Evolutionary conservation across 2,113 vertebrate genomes (phyloP).

Genomic region (Sander vitreus): DNA sequence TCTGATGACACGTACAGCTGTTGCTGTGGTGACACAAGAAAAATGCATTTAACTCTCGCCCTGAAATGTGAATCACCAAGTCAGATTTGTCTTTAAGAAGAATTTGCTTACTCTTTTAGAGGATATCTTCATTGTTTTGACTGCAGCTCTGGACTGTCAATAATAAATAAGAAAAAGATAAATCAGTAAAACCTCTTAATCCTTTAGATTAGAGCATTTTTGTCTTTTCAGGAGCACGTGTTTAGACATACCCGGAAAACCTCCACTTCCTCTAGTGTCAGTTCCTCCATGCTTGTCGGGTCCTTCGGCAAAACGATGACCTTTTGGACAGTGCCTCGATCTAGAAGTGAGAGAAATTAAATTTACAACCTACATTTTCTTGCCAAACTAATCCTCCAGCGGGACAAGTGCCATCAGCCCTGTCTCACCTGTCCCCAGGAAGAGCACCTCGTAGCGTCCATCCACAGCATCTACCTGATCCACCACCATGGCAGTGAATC

Average conservation of each 20-base stretch:
- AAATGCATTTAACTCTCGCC: constrained; percentile 8
- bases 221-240: neutral
- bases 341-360: constrained; percentile 53
- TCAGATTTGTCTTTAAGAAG: neutral
- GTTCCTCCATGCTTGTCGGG: constrained; percentile 84
- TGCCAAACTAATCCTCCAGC: neutral
- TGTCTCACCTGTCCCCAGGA: constrained; percentile 87
- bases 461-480: constrained; percentile 89
- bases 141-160: constrained; percentile 82
- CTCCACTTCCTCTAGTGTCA: constrained; percentile 89
- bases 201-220: neutral
- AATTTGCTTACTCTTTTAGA: constrained; percentile 85
- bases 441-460: constrained; percentile 88
- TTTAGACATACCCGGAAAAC: constrained; percentile 84
- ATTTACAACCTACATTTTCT: neutral
- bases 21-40: constrained; percentile 80
- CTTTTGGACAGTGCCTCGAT: constrained; percentile 89
- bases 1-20: constrained; percentile 90
- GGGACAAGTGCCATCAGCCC: rapidly evolving
- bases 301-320: constrained; percentile 88
- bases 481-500: constrained; percentile 87
- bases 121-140: constrained; percentile 89
- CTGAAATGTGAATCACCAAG: neutral
- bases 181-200: neutral
- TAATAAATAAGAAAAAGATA: neutral